Base-by-base conservation (phyloP, 1,140 invertebrate genomes). In the Magallana angulata region DNA sequence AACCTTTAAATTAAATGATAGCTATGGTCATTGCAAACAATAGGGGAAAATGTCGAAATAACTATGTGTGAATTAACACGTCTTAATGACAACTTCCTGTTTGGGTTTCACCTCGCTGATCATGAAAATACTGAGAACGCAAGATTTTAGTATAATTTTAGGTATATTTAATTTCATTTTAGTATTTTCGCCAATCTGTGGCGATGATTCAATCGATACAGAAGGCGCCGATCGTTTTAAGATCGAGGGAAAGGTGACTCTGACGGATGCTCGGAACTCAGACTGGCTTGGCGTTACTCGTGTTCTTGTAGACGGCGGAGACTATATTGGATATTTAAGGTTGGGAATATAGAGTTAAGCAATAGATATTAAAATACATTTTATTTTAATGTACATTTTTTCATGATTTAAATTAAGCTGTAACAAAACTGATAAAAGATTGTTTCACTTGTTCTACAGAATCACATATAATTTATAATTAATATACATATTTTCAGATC, bases 261-360 rank as follows among this genome's bases (percentile, higher is more conserved):
- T 96, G 24, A 97, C 97, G 82, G 96, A 96, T 81, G 91, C 88
- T 64, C 93, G 91, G 86, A 92, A 94, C 48, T 95, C 93, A 6
- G 96, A 96, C 89, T 98, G 98, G 97, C 96, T 97, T 93, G 94
- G 96, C 6, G 96, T 96, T 89, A 97, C 97, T 7, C 96, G 97
- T 89, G 95, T 99, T 11, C 96, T 98, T 91, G 97, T 98, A 1
- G 98, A 98, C 93, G 97, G 97, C 48, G 98, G 98, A 12, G 97
- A 98, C 94, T 97, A 97, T 93, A 96, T 98, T 91, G 98, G 97
- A 81, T 98, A 98, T 94, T 94, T 99, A 14, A 96, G 95, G 96
- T 97, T 24, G 0, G 24, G 24, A 1, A 24, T 24, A 24, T 24
- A 24, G 24, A 24, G 24, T 24, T 24, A 1, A 24, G 1, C 24